These are phyloP conservation scores for Microcaecilia unicolor DNA, from an alignment of 2,797 vertebrate genomes.

Conservation along the genomic window DNA sequence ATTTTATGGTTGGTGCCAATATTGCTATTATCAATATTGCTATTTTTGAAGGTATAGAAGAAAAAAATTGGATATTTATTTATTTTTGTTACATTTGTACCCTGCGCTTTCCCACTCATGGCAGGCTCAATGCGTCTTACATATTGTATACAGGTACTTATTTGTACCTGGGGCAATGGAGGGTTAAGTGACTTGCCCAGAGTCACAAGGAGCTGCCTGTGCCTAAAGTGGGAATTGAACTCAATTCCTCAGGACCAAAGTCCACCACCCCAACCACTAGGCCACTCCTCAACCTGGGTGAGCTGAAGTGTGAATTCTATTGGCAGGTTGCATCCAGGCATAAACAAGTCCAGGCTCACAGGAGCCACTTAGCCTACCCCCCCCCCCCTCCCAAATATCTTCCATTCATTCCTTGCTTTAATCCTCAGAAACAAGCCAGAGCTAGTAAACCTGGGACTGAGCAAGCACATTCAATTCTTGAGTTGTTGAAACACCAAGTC, in stretches of 20 bases:
- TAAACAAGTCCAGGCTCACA: slow-evolving; percentile 10
- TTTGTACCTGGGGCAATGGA: no score
- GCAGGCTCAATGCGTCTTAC: no score
- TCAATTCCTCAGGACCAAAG: no score
- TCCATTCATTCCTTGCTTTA: slow-evolving; percentile 5
- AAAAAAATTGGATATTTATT: slow-evolving; percentile 13
- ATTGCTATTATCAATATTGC: slow-evolving; percentile 18
- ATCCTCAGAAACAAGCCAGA: slow-evolving; percentile 7
- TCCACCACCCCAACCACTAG: no score
- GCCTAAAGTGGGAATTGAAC: no score
- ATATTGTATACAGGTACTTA: no score
- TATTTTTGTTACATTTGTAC: no score
- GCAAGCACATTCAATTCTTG: neutral
- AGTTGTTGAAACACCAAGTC: neutral
- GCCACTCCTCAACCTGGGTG: no score
- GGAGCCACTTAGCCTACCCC: slow-evolving; percentile 2
- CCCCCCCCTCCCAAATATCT: slow-evolving; percentile 2
- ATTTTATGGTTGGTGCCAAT: slow-evolving; percentile 1
- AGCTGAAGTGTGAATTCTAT: slow-evolving; percentile 10
- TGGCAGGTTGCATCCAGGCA: slow-evolving; percentile 4
- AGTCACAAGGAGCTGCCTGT: no score
- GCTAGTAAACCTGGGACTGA: no score
- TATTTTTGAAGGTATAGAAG: slow-evolving; percentile 9
- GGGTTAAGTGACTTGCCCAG: no score
- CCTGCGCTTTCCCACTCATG: no score